These are phyloP conservation scores for Platysteira castanea DNA, from an alignment of 2,113 vertebrate genomes.

Conservation along the genomic window DNA sequence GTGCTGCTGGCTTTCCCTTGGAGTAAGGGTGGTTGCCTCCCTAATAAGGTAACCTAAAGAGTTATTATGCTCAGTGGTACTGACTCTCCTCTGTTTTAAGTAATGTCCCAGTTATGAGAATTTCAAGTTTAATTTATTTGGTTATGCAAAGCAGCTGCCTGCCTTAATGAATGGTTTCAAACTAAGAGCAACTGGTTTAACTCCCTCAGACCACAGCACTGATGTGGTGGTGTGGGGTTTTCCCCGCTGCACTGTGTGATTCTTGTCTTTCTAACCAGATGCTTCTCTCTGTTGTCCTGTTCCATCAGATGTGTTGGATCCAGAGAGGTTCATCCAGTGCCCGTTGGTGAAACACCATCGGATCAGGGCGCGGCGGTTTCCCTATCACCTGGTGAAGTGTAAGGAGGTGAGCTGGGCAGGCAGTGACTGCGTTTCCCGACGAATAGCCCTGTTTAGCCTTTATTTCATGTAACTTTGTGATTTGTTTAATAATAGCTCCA, in stretches of 20 bases:
- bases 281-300: background rate
- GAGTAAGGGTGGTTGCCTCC: background rate
- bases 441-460: background rate
- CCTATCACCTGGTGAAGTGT: slow-evolving; percentile 93
- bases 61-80: background rate
- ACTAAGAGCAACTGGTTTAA: background rate
- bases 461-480: background rate
- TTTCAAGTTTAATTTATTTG: background rate
- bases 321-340: slow-evolving; percentile 84
- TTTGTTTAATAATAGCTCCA: background rate
- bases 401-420: slow-evolving; percentile 74
- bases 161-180: background rate
- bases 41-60: background rate
- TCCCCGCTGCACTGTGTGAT: background rate
- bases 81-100: background rate
- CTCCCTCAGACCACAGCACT: background rate
- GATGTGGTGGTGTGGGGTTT: background rate
- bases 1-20: background rate
- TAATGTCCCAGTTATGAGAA: background rate
- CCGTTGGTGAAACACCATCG: slow-evolving; percentile 84
- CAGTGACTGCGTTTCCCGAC: background rate
- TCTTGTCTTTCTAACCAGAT: background rate
- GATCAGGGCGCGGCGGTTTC: slow-evolving; percentile 84
- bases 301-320: slow-evolving; percentile 70
- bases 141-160: background rate